phyloP scores from a whole-genome alignment of 2,113 vertebrate species.

The Brachypodius melanocephalos region DNA sequence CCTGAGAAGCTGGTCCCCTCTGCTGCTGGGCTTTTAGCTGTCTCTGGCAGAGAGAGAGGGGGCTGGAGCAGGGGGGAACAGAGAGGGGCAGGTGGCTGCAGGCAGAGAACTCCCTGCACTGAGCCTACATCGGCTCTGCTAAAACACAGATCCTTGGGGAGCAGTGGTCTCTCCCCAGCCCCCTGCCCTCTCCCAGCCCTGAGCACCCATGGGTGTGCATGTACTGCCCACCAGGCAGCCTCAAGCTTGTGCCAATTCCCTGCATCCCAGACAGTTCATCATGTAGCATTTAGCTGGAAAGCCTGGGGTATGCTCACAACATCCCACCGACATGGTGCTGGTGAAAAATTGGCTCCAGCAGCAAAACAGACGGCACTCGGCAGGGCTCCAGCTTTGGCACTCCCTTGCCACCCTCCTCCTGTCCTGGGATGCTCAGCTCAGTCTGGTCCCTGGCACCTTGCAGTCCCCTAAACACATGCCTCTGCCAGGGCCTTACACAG shows the following conservation, averaged over 20 bases:
- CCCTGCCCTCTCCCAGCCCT: background rate
- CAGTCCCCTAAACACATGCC: background rate
- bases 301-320: background rate
- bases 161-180: background rate
- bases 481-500: background rate
- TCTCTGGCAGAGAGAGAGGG: conserved; percentile 53
- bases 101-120: background rate
- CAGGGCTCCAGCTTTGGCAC: background rate
- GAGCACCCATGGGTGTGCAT: background rate
- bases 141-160: accelerated
- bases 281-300: background rate
- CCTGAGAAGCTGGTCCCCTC: background rate
- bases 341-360: background rate
- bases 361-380: background rate
- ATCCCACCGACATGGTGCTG: background rate
- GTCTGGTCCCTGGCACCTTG: background rate
- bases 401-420: background rate
- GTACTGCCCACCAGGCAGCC: background rate
- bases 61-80: background rate
- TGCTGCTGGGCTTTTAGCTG: conserved; percentile 42
- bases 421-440: background rate
- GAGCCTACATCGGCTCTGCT: background rate
- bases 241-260: accelerated
- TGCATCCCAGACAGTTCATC: accelerated
- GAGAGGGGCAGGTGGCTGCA: background rate